Evolutionary conservation across 1,140 invertebrate species (phyloP), one percentile per base, ranked within the genome.

Genomic region (Philopotamus ludificatus): DNA sequence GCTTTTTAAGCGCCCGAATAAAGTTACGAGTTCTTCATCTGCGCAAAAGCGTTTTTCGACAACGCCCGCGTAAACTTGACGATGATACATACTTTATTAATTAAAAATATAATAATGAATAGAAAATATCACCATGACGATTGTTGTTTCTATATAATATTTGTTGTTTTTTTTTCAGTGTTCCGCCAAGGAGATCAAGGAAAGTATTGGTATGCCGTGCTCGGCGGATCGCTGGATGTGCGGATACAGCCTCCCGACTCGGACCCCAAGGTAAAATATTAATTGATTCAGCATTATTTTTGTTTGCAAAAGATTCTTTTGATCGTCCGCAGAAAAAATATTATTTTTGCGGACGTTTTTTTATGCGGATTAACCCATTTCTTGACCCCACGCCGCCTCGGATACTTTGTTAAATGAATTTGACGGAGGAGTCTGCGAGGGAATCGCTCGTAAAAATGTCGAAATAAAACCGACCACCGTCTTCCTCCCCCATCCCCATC

Each of bases 101-200:
- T n/a, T n/a, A n/a, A n/a, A n/a, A n/a, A n/a, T n/a, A n/a, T n/a
- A n/a, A n/a, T n/a, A n/a, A n/a, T n/a, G n/a, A n/a, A n/a, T n/a
- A n/a, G n/a, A n/a, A n/a, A n/a, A n/a, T n/a, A n/a, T n/a, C n/a
- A n/a, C n/a, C n/a, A n/a, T n/a, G n/a, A n/a, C n/a, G n/a, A 34
- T 34, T 12, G 28, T 34, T 34, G 12, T 34, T 34, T 20, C 4
- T 9, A 47, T 20, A 47, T 16, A 50, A 45, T 45, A 21, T 59
- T 49, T 68, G 47, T 71, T 66, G 71, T 74, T n/a, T n/a, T 72
- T 72, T 65, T 81, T 83, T 26, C 78, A 91, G 89, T 92, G 70
- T 91, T 89, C 77, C 83, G 88, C 15, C 87, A 90, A 78, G 89
- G 89, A 10, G 89, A 91, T 73, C 82, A 84, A 67, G 89, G 89